These are phyloP conservation scores for Varanus salvator DNA, from an alignment of 2,113 vertebrate genomes.

Conservation along the genomic window DNA sequence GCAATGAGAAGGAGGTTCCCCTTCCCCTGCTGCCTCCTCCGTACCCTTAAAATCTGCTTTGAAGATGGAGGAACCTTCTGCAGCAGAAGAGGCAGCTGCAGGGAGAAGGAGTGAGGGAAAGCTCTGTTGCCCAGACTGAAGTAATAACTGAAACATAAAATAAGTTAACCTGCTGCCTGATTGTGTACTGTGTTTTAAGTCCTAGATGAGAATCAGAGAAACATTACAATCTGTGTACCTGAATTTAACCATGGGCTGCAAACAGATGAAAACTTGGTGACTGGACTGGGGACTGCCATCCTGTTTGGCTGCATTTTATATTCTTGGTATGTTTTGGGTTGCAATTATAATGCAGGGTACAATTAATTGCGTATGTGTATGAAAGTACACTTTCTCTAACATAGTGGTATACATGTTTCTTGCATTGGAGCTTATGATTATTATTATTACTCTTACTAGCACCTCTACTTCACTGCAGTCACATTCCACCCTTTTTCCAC, in stretches of 20 bases:
- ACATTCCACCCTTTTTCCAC: too few species aligned
- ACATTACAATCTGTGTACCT: slow-evolving; percentile 89
- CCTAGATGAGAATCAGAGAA: slow-evolving; percentile 78
- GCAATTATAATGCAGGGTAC: not conserved
- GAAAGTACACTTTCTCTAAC: not conserved
- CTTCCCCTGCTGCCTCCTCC: too few species aligned
- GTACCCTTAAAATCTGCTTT: not conserved
- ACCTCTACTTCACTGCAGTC: too few species aligned
- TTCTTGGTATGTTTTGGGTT: slow-evolving; percentile 86
- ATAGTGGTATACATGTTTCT: not conserved
- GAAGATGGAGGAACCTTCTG: too few species aligned
- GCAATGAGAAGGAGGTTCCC: not conserved
- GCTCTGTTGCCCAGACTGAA: not conserved
- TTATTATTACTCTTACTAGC: too few species aligned
- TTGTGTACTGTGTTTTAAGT: slow-evolving; percentile 59
- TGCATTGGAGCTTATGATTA: not conserved
- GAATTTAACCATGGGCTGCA: slow-evolving; percentile 83
- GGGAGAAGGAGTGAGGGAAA: not conserved
- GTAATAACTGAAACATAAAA: not conserved
- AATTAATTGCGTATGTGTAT: not conserved
- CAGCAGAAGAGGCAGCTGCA: not conserved
- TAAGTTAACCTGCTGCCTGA: not conserved
- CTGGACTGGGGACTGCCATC: slow-evolving; percentile 84
- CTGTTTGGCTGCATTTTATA: slow-evolving; percentile 91
- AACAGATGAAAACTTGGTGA: slow-evolving; percentile 88